These are phyloP conservation scores for Reticulitermes lucifugus DNA, from an alignment of 2,888 invertebrate genomes.

Conservation along the genomic window DNA sequence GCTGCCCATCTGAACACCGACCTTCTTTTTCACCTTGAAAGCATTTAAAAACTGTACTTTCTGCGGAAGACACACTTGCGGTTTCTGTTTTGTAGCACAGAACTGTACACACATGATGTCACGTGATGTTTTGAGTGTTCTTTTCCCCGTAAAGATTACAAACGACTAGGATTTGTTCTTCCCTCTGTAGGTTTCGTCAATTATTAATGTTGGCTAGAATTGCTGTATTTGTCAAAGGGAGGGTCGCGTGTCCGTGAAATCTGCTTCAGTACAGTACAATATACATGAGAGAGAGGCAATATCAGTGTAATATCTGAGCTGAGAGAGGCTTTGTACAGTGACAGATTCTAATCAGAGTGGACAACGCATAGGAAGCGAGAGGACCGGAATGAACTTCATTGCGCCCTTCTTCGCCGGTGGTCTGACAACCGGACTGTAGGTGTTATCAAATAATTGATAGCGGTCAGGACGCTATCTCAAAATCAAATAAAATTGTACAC, in stretches of 20 bases:
- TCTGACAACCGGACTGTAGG: conserved; percentile 17
- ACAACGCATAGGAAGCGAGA: conserved; percentile 32
- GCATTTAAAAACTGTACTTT: too few relatives aligned
- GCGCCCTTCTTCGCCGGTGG: conserved; percentile 37
- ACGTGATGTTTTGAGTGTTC: not conserved
- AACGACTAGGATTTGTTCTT: conserved; percentile 1
- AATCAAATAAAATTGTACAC: conserved; percentile 20
- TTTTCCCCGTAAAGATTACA: not conserved
- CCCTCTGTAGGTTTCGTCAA: conserved; percentile 9
- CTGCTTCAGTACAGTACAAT: not conserved
- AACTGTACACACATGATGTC: not conserved
- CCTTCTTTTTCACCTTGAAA: too few relatives aligned
- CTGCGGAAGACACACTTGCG: too few relatives aligned
- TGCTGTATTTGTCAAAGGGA: conserved; percentile 9
- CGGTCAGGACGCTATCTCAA: not conserved
- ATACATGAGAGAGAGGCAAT: not conserved
- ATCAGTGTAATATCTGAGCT: conserved; percentile 29
- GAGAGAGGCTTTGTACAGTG: conserved; percentile 7
- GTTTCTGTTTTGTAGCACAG: too few relatives aligned
- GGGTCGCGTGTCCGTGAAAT: not conserved
- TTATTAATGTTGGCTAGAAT: conserved; percentile 3
- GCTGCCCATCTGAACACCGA: too few relatives aligned
- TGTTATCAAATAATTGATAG: conserved; percentile 30
- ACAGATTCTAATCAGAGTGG: conserved; percentile 32
- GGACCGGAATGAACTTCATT: conserved; percentile 31